Base-by-base conservation (phyloP, 1,140 invertebrate genomes). In the Achatina immaculata region DNA sequence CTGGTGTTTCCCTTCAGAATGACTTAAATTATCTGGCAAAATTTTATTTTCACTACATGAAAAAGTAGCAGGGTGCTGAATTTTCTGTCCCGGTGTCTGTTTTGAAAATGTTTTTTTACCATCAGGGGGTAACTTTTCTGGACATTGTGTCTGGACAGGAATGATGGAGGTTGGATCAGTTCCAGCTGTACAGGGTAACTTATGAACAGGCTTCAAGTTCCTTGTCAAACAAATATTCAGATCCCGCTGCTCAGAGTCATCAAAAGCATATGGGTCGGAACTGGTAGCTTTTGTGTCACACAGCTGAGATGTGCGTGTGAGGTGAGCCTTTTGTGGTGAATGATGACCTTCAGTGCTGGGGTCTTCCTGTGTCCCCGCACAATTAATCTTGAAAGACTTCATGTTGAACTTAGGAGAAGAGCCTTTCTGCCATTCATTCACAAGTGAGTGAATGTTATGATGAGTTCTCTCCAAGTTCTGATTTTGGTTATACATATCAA, bases 261-360 rank as follows among this genome's bases (percentile, higher is more conserved):
- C 69, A 72, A 72, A 72, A 72, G 69, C 69, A 28, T 72, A 72
- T 11, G 69, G 69, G n/a, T 68, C 66, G 6, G 28, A 16, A 11
- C 36, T 68, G 14, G 2, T 6, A 6, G 7, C 11, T 58, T 58
- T 4, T 58, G 7, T 58, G 55, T 21, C 14, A 4, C 11, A 58
- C 24, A n/a, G 11, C 21, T 24, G 11, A 4, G 55, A 24, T 58
- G 14, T 58, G 21, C 4, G 14, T n/a, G n/a, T 24, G 7, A 24
- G 55, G 55, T 14, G 4, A 58, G 14, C 4, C 55, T 58, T 58
- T 58, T 11, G 4, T n/a, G 6, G 55, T 58, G 55, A n/a, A 58
- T 14, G n/a, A 14, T 58, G 55, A 58, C n/a, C n/a, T 58, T 4
- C 11, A 58, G 21, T 4, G 6, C 24, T 58, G 9, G n/a, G 4